phyloP scores from a whole-genome alignment of 2,797 vertebrate species.

The Pangasius macronema region DNA sequence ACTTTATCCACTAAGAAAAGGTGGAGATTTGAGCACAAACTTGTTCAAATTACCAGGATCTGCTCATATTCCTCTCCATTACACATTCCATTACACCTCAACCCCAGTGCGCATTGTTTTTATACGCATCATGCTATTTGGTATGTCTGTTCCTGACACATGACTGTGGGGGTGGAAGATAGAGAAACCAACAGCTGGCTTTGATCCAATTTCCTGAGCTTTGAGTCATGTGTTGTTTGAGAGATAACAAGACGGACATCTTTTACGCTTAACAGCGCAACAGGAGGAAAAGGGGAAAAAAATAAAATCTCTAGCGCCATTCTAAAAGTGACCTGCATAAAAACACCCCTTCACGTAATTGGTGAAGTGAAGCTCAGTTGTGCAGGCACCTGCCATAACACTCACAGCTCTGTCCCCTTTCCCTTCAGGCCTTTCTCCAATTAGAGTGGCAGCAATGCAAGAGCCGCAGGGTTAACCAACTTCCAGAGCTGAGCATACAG shows the following conservation, averaged over 20 bases:
- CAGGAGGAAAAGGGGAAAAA: background rate
- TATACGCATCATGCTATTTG: constrained; percentile 34
- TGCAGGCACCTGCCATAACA: constrained; percentile 49
- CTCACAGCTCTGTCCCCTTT: constrained; percentile 42
- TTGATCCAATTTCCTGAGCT: constrained; percentile 28
- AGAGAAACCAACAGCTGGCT: background rate
- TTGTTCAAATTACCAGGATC: background rate
- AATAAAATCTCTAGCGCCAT: background rate
- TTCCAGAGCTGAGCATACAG: constrained; percentile 63
- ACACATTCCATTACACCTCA: background rate
- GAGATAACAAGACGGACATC: background rate
- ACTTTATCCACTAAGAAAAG: background rate
- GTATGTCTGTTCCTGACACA: constrained; percentile 37
- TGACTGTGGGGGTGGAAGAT: constrained; percentile 44
- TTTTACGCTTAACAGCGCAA: background rate
- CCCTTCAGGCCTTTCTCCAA: constrained; percentile 73
- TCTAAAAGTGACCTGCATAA: constrained; percentile 42
- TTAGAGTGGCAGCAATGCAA: constrained; percentile 71
- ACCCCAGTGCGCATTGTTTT: constrained; percentile 25
- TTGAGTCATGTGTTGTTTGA: background rate
- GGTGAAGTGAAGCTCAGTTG: constrained; percentile 33
- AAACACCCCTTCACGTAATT: constrained; percentile 27
- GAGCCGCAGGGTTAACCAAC: constrained; percentile 63
- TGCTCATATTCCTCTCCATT: background rate
- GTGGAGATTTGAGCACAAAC: background rate